phyloP scores from a whole-genome alignment of 1,140 invertebrate genomes.

The Andricus grossulariae region DNA sequence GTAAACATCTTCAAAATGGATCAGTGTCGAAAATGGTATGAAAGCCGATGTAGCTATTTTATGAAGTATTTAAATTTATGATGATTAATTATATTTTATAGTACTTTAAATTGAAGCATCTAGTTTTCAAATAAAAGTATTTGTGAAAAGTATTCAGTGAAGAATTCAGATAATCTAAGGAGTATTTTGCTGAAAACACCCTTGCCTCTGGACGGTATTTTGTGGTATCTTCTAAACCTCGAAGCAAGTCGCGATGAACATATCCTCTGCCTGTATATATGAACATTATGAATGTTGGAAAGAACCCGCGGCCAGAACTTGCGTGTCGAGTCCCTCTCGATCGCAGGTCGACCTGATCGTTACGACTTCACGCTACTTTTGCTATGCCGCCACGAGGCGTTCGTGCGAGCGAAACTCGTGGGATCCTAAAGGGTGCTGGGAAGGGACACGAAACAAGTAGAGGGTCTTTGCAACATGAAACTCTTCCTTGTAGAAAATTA shows the following conservation, averaged over 20 bases:
- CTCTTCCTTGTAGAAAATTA: background rate
- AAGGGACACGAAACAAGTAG: slow-evolving; percentile 51
- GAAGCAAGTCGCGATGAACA: slow-evolving; percentile 1
- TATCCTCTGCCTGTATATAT: slow-evolving; percentile 8
- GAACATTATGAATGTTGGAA: slow-evolving; percentile 47
- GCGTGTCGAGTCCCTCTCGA: slow-evolving; percentile 62
- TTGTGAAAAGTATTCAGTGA: background rate
- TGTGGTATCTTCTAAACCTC: background rate
- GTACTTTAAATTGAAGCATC: too few species aligned
- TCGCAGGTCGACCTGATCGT: slow-evolving; percentile 66
- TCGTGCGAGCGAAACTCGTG: slow-evolving; percentile 55
- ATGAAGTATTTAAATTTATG: too few species aligned
- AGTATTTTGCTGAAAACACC: background rate
- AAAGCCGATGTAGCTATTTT: too few species aligned
- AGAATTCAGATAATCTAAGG: too few species aligned
- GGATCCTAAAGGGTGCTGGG: slow-evolving; percentile 42
- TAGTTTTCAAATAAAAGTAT: too few species aligned
- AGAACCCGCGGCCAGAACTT: slow-evolving; percentile 64
- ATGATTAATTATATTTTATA: too few species aligned
- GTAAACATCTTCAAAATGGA: too few species aligned
- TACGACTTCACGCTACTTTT: slow-evolving; percentile 73
- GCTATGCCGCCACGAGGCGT: slow-evolving; percentile 59
- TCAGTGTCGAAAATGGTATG: too few species aligned
- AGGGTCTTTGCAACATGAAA: slow-evolving; percentile 19
- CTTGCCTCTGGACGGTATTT: background rate